phyloP scores from a whole-genome alignment of 2,888 invertebrate species.

The Polyommatus iphigenia region DNA sequence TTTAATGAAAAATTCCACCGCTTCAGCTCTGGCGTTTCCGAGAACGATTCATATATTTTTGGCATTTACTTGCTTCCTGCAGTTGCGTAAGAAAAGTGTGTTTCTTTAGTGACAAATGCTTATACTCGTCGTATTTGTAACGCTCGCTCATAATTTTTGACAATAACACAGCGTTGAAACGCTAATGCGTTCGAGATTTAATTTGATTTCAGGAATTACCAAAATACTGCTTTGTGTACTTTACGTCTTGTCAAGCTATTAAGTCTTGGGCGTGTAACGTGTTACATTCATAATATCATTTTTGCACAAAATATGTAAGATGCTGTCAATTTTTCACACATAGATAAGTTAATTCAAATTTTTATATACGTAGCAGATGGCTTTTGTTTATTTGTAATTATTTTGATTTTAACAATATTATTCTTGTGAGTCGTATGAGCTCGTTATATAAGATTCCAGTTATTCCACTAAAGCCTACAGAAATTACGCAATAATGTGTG shows the following conservation, averaged over 20 bases:
- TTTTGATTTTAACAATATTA: too few relatives aligned
- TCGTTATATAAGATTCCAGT: too few relatives aligned
- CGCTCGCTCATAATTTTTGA: neutral
- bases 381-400: too few relatives aligned
- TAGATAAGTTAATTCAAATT: neutral
- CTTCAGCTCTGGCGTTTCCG: neutral
- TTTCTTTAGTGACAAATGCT: constrained; percentile 11
- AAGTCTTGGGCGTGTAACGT: neutral
- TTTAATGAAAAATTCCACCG: constrained; percentile 24
- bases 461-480: too few relatives aligned
- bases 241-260: neutral
- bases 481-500: neutral
- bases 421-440: too few relatives aligned
- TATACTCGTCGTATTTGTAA: neutral
- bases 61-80: constrained; percentile 21
- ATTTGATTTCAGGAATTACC: neutral
- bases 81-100: constrained; percentile 11
- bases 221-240: neutral
- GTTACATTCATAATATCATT: neutral
- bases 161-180: neutral
- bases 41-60: constrained; percentile 26
- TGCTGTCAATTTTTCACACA: neutral
- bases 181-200: neutral
- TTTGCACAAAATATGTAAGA: too few relatives aligned
- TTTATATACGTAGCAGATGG: too few relatives aligned